Evolutionary conservation across 2,113 vertebrate genomes (phyloP).

Genomic region (Patagioenas fasciata): DNA sequence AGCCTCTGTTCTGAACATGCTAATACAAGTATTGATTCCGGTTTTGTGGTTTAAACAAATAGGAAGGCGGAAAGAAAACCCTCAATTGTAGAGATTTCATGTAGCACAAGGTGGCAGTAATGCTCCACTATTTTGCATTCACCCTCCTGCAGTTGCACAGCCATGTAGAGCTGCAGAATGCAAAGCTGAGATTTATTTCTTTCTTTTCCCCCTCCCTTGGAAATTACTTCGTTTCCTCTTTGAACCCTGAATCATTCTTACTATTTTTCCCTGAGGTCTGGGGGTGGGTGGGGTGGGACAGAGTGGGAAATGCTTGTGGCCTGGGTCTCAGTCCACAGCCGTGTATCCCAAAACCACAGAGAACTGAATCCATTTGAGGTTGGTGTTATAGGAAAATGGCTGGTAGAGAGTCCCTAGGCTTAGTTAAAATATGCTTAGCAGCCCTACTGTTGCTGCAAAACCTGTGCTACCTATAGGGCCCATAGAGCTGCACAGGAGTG

Average conservation of each 20-base stretch:
- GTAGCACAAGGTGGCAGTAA: slow-evolving; percentile 46
- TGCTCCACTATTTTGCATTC: background rate
- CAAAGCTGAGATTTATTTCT: background rate
- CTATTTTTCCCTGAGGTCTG: accelerated
- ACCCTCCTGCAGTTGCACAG: background rate
- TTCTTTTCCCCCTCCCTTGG: background rate
- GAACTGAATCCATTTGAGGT: background rate
- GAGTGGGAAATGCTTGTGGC: background rate
- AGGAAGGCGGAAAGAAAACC: background rate
- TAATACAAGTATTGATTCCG: background rate
- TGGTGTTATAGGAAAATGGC: background rate
- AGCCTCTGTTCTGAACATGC: background rate
- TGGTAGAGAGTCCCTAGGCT: background rate
- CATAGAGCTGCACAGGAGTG: accelerated
- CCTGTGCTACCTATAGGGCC: background rate
- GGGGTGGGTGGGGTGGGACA: background rate
- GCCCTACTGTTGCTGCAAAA: background rate
- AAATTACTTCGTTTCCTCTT: background rate
- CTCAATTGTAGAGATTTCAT: background rate
- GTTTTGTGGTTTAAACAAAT: background rate
- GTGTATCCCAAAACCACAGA: background rate
- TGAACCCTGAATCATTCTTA: accelerated
- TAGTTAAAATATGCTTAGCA: background rate
- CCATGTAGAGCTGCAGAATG: background rate
- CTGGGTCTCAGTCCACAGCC: background rate